Percentiles rank a stretch among this genome's conserved stretches.
Evolutionary conservation across 2,113 vertebrate genomes (phyloP).

Genomic region (Acrocephalus kingi): DNA sequence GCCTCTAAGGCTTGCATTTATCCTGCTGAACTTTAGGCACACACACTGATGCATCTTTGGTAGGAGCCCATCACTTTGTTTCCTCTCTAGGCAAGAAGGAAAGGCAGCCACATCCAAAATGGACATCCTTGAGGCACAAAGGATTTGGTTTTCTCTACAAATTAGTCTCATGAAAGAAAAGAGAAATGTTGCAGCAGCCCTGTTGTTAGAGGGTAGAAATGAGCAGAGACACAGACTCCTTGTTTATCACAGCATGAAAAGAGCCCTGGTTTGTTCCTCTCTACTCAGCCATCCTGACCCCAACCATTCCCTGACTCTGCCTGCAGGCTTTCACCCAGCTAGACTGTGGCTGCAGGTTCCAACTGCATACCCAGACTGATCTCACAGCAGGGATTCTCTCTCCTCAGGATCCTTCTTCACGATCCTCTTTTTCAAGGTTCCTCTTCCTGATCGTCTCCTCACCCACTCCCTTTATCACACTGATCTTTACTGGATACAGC

Average conservation of each 20-base stretch:
- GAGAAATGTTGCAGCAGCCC: not conserved
- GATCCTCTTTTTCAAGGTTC: not conserved
- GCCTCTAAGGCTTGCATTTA: conserved; percentile 37
- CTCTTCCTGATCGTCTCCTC: not conserved
- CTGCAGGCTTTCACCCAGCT: not conserved
- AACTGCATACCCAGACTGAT: not conserved
- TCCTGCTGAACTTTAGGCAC: conserved; percentile 22
- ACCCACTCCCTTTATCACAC: not conserved
- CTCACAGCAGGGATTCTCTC: not conserved
- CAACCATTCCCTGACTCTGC: not conserved
- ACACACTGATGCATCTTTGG: conserved; percentile 20
- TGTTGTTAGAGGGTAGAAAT: not conserved
- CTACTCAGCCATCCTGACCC: not conserved
- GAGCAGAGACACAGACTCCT: not conserved
- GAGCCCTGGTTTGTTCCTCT: not conserved
- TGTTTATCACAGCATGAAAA: not conserved
- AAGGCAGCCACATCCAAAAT: not conserved
- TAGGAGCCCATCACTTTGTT: conserved; percentile 6
- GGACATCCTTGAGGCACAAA: not conserved
- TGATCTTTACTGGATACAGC: not conserved
- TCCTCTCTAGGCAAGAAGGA: conserved; percentile 5
- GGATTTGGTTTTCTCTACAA: conserved; percentile 15
- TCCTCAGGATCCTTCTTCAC: not conserved
- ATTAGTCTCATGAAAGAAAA: not conserved
- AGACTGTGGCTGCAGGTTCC: not conserved